A percentile compares a stretch with the other conserved stretches of the same genome.
Evolutionary conservation across 2,113 vertebrate species (phyloP).

Genomic region (Lophius piscatorius): DNA sequence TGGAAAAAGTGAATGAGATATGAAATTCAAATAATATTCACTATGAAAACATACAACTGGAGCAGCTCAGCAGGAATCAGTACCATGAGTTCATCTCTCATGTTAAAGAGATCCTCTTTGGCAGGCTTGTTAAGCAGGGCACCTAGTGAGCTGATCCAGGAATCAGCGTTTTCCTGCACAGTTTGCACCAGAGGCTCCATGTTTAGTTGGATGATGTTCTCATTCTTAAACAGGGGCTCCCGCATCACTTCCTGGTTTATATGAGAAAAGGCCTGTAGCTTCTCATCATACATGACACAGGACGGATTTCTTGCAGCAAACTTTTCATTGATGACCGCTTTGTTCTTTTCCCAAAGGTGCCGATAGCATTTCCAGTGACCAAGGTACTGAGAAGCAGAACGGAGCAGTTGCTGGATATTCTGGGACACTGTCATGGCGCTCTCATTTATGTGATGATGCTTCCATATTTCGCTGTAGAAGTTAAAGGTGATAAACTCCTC

Average conservation of each 20-base stretch:
- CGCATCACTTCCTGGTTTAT: slow-evolving; percentile 80
- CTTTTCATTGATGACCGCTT: slow-evolving; percentile 81
- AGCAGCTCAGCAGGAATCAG: background rate
- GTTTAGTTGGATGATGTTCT: slow-evolving; percentile 85
- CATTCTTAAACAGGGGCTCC: slow-evolving; percentile 80
- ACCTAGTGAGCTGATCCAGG: slow-evolving; percentile 87
- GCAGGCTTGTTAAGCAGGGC: slow-evolving; percentile 86
- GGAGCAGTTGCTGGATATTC: slow-evolving; percentile 83
- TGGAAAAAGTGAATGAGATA: background rate
- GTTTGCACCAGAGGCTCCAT: slow-evolving; percentile 81
- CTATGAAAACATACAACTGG: background rate
- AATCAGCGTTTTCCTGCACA: slow-evolving; percentile 81
- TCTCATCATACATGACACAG: slow-evolving; percentile 86
- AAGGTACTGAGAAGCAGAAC: slow-evolving; percentile 79
- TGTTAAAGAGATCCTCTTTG: slow-evolving; percentile 81
- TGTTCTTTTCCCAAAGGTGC: slow-evolving; percentile 89
- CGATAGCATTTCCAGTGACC: slow-evolving; percentile 87
- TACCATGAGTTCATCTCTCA: slow-evolving; percentile 87
- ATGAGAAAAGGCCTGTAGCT: slow-evolving; percentile 85
- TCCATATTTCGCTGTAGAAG: slow-evolving; percentile 86
- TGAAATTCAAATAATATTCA: background rate
- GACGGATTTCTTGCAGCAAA: slow-evolving; percentile 86
- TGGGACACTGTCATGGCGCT: slow-evolving; percentile 80
- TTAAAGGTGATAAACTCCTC: slow-evolving; percentile 81
- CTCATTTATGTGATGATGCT: slow-evolving; percentile 83